Base-by-base conservation (phyloP, 1,140 invertebrate genomes). In the Pseudoatta argentina region DNA sequence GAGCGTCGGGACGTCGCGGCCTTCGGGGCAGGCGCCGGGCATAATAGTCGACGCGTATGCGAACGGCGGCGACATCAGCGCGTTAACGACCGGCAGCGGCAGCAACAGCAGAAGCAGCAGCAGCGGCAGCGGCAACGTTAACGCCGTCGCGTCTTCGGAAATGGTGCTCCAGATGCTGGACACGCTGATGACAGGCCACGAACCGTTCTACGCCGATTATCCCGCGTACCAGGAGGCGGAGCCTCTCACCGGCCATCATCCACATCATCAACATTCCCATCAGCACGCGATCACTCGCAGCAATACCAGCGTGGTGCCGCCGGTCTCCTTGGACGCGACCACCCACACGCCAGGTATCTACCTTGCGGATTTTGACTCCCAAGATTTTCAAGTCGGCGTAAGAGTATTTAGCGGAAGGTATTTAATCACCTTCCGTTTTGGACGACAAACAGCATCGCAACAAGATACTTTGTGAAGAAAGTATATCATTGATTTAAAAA, bases 91-190 rank as follows among this genome's bases (percentile, higher is more conserved):
- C 79, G 88, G 86, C n/a, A 86, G 87, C 88, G 89, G 39, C 76
- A 87, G 76, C 53, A 88, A 85, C 51, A 91, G 87, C 88, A 89
- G 87, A 88, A 44, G n/a, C 61, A 91, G 86, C 78, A 86, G 89
- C 86, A 92, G 81, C 81, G 87, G 89, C 86, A 89, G 88, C 72
- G 75, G 87, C 64, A 87, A 77, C 57, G 57, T 30, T 27, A 85
- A 61, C 85, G 30, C 87, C 66, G 73, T 88, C 78, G 79, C 91
- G 69, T 92, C 93, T 69, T 94, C 94, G 91, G 94, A 95, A 86
- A 95, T 95, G 95, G 94, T 95, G 61, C 93, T 95, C 51, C 94
- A 95, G 86, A 94, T 95, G 94, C 91, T 95, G 73, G 94, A 95
- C 87, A 94, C 92, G 53, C 92, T 95, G 86, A 94, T 95, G 81